Evolutionary conservation across 1,140 invertebrate species (phyloP), one percentile per base, ranked within the genome.

Genomic region (Cotesia glomerata): DNA sequence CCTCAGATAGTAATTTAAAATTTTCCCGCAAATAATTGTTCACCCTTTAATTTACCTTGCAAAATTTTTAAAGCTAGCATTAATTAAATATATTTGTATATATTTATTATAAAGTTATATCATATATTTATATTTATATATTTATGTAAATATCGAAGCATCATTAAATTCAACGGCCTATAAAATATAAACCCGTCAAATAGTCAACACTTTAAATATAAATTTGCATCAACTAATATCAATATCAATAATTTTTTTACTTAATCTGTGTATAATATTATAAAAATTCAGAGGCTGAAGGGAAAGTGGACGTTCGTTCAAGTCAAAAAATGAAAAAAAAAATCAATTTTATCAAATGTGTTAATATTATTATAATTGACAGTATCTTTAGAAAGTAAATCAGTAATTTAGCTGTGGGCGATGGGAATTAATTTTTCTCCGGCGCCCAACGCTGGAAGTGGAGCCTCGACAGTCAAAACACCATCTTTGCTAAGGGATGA

Each of bases 391-490:
- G 11, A 45, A 45, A 45, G 11, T 45, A 9, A 9, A 45, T 45
- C 11, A 45, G 11, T 45, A 45, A 74, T 86, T 89, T 89, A 92
- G 77, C 92, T 91, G 80, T 94, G 92, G 74, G 92, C 90, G 79
- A 95, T 95, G 75, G 93, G 93, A 86, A 95, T 94, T 77, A 93
- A 85, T 79, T 91, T 93, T 85, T 95, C 93, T 74, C 91, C 91
- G 26, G 88, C 86, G 58, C 90, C 90, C 51, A 94, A 88, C 34
- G 92, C 91, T 11, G 96, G 96, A 81, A 97, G 87, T 2, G 95
- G 95, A n/a, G 96, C 95, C 85, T 97, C 95, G 7, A 98, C 95
- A 4, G 96, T 97, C 11, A 98, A 89, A 7, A 98, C 95, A 52
- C 96, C 96, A 83, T 98, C 96, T 86, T 96, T 95, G 80, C 94